Evolutionary conservation across 2,797 vertebrate species (phyloP).

Genomic region (Coluber constrictor): DNA sequence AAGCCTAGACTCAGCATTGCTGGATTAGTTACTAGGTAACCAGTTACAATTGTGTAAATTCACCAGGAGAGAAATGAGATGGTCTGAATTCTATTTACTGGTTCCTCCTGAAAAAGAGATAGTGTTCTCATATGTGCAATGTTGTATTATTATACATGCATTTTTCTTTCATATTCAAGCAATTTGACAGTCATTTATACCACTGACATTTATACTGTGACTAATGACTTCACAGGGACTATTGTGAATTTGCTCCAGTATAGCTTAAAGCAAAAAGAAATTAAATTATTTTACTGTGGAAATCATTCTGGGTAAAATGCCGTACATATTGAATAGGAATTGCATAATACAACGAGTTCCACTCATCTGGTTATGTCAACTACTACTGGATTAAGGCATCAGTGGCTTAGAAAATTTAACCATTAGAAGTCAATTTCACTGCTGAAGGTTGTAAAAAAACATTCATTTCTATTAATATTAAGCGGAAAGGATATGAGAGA

Average conservation of each 20-base stretch:
- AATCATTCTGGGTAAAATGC: neutral
- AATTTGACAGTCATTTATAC: conserved; percentile 14
- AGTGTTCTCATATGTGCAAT: neutral
- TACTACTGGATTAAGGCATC: neutral
- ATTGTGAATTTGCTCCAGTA: conserved; percentile 1
- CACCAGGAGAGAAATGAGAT: neutral
- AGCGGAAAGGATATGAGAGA: neutral
- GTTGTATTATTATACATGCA: neutral
- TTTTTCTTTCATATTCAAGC: neutral
- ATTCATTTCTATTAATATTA: conserved; percentile 11
- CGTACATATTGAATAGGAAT: conserved; percentile 6
- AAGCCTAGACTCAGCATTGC: neutral
- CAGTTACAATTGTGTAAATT: neutral
- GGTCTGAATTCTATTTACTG: neutral
- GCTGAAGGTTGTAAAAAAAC: neutral
- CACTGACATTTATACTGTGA: conserved; percentile 1
- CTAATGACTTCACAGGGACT: conserved; percentile 4
- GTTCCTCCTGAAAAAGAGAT: neutral
- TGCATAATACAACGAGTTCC: conserved; percentile 6
- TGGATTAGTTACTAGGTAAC: conserved; percentile 25
- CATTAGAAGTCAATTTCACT: conserved; percentile 8
- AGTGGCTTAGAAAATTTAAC: conserved; percentile 23
- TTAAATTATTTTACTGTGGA: conserved; percentile 17
- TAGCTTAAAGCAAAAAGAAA: conserved; percentile 5
- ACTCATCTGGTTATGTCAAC: conserved; percentile 6